Conservation (phyloP, 2,797 vertebrate genomes). For the Rousettus madagascariensis region DNA sequence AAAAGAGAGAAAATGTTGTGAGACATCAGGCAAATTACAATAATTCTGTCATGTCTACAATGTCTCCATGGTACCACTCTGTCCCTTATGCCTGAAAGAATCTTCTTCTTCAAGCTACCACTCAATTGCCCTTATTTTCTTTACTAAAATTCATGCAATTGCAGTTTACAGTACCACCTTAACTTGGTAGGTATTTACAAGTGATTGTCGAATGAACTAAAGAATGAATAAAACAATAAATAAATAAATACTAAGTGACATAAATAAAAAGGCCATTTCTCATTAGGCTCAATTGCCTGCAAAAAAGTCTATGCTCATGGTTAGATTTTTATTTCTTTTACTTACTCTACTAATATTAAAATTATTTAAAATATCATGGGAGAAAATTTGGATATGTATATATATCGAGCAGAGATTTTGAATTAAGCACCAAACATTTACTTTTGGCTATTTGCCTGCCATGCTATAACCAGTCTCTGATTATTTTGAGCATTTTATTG, state of each 20-base stretch:
- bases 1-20: not conserved
- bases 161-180: not conserved
- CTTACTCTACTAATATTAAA: not conserved
- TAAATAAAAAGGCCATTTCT: not conserved
- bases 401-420: not conserved
- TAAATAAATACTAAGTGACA: not conserved
- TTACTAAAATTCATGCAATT: not conserved
- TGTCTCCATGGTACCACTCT: not conserved
- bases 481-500: not conserved
- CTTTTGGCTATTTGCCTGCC: not conserved
- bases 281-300: not conserved
- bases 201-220: not conserved
- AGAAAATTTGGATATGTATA: not conserved
- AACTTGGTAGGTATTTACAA: not conserved
- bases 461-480: not conserved
- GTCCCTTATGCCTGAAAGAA: not conserved
- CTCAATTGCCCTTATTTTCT: not conserved
- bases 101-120: not conserved
- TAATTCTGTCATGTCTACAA: not conserved
- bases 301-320: not conserved
- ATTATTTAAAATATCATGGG: not conserved
- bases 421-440: not conserved
- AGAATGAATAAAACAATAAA: not conserved
- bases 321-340: constrained; percentile 7
- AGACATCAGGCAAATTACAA: not conserved